Base-by-base conservation (phyloP, 2,888 invertebrate species). In the Drosophila setosimentum region DNA sequence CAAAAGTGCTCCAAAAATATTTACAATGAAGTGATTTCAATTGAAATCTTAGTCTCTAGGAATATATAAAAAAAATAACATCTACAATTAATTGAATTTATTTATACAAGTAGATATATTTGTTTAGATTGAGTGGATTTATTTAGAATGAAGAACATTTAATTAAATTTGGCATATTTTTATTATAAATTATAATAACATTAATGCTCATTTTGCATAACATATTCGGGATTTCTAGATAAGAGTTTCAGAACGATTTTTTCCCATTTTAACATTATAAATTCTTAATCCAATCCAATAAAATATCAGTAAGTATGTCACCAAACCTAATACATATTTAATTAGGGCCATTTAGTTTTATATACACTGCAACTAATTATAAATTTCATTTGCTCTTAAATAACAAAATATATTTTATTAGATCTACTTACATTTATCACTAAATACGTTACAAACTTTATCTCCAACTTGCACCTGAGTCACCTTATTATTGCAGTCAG, bases 401-500 rank as follows among this genome's bases (percentile, higher is more conserved):
- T n/a, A n/a, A n/a, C n/a, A n/a, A n/a, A n/a, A n/a, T 33, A 27
- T 18, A 7, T 29, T 40, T 24, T 18, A 35, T n/a, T 35, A 68
- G 48, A 62, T 60, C 61, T 48, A 40, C n/a, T 49, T 21, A 37
- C 11, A 13, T 4, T 35, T 18, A 7, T 40, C 10, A 40, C n/a
- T 40, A 0, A n/a, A 40, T 4, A 10, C n/a, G 0, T n/a, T n/a
- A 11, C 13, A 13, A 32, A 8, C n/a, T 18, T 64, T 32, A 45
- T 10, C 16, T 37, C 13, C 30, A 24, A 24, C 18, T n/a, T 7
- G 8, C 4, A 21, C 55, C 32, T 51, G 67, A 48, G 16, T 42
- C 79, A 73, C 72, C 85, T 61, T 60, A 33, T 30, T 49, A 16
- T 45, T 55, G 55, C 60, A 61, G 37, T 45, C 58, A 55, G 21